phyloP scores from a whole-genome alignment of 2,113 vertebrate genomes.

The Tenrec ecaudatus region DNA sequence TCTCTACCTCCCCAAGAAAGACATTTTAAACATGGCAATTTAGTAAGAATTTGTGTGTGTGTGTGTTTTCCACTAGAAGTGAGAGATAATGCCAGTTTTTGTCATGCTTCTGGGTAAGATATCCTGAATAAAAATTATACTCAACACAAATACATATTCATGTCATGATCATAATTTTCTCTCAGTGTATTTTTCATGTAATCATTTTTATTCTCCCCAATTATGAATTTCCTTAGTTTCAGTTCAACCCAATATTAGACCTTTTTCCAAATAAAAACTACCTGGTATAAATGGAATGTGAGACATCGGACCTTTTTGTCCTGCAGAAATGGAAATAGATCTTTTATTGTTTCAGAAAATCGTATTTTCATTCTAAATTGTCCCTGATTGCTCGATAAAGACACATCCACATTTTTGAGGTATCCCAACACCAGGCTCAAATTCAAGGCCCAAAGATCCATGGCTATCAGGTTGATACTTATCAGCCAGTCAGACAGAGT shows the following conservation, averaged over 20 bases:
- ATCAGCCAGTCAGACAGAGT: not conserved
- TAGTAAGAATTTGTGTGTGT: not conserved
- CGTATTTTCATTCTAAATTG: not conserved
- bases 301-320: not conserved
- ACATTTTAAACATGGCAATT: not conserved
- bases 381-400: not conserved
- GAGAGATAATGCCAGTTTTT: not conserved
- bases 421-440: not conserved
- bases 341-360: not conserved
- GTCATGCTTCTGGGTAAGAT: not conserved
- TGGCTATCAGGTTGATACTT: not conserved
- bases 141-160: not conserved
- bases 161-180: not conserved
- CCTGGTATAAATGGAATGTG: not conserved
- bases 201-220: not conserved
- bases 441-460: not conserved
- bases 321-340: not conserved
- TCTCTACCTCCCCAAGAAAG: not conserved
- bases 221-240: not conserved
- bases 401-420: not conserved
- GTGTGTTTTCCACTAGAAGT: not conserved
- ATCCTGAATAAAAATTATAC: not conserved
- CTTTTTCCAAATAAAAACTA: not conserved
- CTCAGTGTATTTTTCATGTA: not conserved
- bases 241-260: not conserved